Base-by-base conservation (phyloP, 2,888 invertebrate species). In the Blomia tropicalis region DNA sequence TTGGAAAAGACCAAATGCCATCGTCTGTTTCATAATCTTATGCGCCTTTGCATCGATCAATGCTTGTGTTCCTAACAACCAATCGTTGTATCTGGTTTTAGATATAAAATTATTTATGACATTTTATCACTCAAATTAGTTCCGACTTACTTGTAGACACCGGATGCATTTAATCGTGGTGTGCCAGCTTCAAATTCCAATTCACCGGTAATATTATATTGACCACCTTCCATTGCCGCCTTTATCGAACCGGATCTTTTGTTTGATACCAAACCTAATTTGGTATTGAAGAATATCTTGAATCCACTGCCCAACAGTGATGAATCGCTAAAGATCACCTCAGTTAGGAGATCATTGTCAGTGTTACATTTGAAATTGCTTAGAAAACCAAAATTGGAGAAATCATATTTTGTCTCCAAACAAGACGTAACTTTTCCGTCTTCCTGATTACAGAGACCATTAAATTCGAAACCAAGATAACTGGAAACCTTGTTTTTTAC, bases 141-240 rank as follows among this genome's bases (percentile, higher is more conserved):
- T 47, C 51, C 41, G n/a, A 47, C 51, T 47, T 27, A 47, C 51
- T 47, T 47, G 51, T 47, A 47, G 7, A 47, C 51, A 11, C 51
- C 51, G 7, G 51, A 47, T 11, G 51, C 51, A n/a, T 47, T 47
- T 22, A 47, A 14, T 27, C n/a, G 7, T n/a, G 51, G 51, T 11
- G 51, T 27, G 27, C 27, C 51, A 27, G 23, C 7, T 19, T 47
- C 51, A 19, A 47, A 47, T 27, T 47, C 11, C 23, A 47, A n/a
- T 11, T 47, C 27, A 27, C 23, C 51, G n/a, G 22, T 7, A 7
- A 47, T n/a, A 19, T 47, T 47, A n/a, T 47, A 47, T 14, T 7
- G 5, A n/a, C 23, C 22, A 11, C 27, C 27, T n/a, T 47, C 51
- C 51, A 47, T 47, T 19, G 51, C 7, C 11, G 51, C 22, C 22